Evolutionary conservation across 53 echinoderm and acorn worm genomes (phyloP).

Genomic region (Echinarachnius parma): DNA sequence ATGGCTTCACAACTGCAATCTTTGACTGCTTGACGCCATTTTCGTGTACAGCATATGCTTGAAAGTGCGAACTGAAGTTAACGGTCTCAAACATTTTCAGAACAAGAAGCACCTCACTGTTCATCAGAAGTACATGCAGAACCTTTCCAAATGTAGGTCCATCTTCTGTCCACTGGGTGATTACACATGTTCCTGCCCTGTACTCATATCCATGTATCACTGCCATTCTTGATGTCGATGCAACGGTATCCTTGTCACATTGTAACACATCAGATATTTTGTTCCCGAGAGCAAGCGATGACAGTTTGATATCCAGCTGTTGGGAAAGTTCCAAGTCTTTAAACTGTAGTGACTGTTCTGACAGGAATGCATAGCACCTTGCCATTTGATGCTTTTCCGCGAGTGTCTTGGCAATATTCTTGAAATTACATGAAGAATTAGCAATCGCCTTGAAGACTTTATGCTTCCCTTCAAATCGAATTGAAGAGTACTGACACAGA

Average conservation of each 20-base stretch:
- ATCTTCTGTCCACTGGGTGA: conserved; percentile 22
- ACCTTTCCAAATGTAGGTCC: conserved; percentile 22
- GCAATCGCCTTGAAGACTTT: conserved; percentile 30
- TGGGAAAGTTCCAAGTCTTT: no score
- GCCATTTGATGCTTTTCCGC: conserved; percentile 32
- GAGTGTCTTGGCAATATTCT: conserved; percentile 44
- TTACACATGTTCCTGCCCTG: conserved; percentile 26
- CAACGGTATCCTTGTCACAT: conserved; percentile 13
- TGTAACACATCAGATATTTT: not conserved
- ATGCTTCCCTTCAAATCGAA: conserved; percentile 47
- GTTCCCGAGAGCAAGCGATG: conserved; percentile 5
- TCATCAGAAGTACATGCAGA: conserved; percentile 17
- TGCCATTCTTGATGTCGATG: conserved; percentile 16
- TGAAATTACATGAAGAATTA: conserved; percentile 23
- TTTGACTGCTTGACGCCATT: no score
- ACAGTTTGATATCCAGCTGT: no score
- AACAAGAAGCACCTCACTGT: no score
- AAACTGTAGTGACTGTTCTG: not conserved
- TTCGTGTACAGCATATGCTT: no score
- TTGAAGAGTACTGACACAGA: conserved; percentile 15
- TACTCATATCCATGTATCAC: conserved; percentile 22
- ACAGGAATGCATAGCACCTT: conserved; percentile 3
- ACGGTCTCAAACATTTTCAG: no score
- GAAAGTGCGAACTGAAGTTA: no score
- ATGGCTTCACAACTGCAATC: no score